Evolutionary conservation across 2,797 vertebrate species (phyloP).

Genomic region (Liparis tanakae): DNA sequence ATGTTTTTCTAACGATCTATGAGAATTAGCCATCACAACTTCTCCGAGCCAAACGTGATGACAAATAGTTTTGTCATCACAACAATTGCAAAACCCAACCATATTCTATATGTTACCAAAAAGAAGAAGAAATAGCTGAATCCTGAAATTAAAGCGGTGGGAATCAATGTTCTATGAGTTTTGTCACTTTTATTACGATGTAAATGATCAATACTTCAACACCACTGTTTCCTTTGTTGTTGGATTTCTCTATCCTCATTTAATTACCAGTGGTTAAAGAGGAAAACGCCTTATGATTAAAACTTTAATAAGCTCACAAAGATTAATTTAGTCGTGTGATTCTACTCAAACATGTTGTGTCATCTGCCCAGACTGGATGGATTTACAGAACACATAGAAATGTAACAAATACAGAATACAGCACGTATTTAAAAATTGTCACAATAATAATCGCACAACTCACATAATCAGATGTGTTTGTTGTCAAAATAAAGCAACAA

Average conservation of each 20-base stretch:
- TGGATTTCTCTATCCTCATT: neutral
- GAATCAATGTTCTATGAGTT: neutral
- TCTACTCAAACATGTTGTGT: neutral
- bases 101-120: neutral
- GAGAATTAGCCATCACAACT: neutral
- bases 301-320: too few relatives aligned
- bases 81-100: neutral
- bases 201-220: neutral
- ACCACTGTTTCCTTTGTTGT: neutral
- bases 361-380: too few relatives aligned
- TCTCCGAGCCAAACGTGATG: neutral
- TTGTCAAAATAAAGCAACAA: too few relatives aligned
- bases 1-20: neutral
- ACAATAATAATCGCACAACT: neutral
- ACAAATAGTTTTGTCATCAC: neutral
- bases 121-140: neutral
- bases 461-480: neutral
- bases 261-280: neutral
- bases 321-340: neutral
- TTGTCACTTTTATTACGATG: neutral
- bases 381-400: too few relatives aligned
- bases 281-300: neutral
- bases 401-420: neutral
- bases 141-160: neutral
- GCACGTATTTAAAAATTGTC: neutral